Base-by-base conservation (phyloP, 2,113 vertebrate genomes). In the Cyprinodon brontotheroides region DNA sequence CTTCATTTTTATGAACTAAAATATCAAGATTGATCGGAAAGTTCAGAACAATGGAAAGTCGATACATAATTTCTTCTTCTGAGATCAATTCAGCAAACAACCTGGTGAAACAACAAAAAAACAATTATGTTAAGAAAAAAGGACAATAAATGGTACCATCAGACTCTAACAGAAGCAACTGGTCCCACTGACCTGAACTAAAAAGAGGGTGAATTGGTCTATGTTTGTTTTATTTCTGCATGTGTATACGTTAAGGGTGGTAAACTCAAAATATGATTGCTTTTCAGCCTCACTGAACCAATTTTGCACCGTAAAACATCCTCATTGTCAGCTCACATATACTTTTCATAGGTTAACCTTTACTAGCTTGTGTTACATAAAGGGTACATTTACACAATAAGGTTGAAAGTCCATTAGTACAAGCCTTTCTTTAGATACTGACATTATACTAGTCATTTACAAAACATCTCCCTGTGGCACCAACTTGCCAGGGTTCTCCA, bases 81-180 rank as follows among this genome's bases (percentile, higher is more conserved):
- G 50, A 70, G 36, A 74, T 62, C 48, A 77, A 67, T 79, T 59
- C 65, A 75, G 75, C 82, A 80, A 72, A 68, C 22, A 37, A 71
- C 81, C 67, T 76, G 6, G 47, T 70, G 66, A 82, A 88, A 90
- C 79, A 29, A 29, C 1, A 29, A 29, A 91, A 78, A 14, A 38
- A 65, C 77, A 59, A 78, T 72, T 66, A 74, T 75, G 86, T 75
- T 76, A 81, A 75, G 75, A 72, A 65, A 75, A 57, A 68, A 53
- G 59, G 74, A 78, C 65, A 72, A 61, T 65, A 72, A 81, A 59
- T 78, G 82, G 69, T 81, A 70, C 74, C 72, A 88, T 86, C 89
- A 91, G 83, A 84, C 86, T 76, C 90, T 88, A 45, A 70, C 82
- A 69, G 89, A 86, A 86, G 77, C 89, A 92, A 89, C 81, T 65